Evolutionary conservation across 2,113 vertebrate genomes (phyloP), one percentile per base, ranked within the genome.

Genomic region (Merops nubicus): DNA sequence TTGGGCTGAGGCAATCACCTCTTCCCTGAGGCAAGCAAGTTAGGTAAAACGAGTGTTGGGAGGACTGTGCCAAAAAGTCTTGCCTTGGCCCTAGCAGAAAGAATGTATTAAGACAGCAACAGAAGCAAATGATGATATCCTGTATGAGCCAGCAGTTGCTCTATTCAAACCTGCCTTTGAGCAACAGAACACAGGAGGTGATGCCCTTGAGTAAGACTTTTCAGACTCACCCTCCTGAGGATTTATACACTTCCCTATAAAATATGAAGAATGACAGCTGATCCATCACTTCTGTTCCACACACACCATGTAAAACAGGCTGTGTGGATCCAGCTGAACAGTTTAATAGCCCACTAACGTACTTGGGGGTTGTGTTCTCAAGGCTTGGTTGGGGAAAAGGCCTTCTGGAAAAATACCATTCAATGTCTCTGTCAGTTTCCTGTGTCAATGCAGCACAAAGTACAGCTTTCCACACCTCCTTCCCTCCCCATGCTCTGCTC

Each of bases 201-300:
- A 91, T 2, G 14, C 40, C 69, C 73, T 82, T 76, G 73, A 80
- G 43, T 60, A 65, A 69, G 53, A 33, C 9, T 86, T 86, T 74
- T 65, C 73, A 83, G 72, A 31, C 21, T 69, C 57, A 83, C 7
- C 29, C 22, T 31, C 29, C 13, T 22, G 62, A 60, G 0, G 2
- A 87, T 87, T 96, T 63, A 80, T 54, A 70, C 36, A 34, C 62
- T 63, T 93, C 68, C 75, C 43, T 69, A 64, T 68, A 68, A 91
- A 82, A 85, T 73, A 85, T 56, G 70, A 47, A 59, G 72, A 88
- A 50, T 56, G 76, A 56, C 75, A 81, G 72, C 31, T 63, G 68
- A 86, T 74, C 33, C 3, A 79, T 38, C 0, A 0, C 56, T 88
- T 60, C 68, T 86, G 38, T 25, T 60, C 47, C 43, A 74, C n/a